phyloP scores from a whole-genome alignment of 2,113 vertebrate species.

The Argyrosomus japonicus region DNA sequence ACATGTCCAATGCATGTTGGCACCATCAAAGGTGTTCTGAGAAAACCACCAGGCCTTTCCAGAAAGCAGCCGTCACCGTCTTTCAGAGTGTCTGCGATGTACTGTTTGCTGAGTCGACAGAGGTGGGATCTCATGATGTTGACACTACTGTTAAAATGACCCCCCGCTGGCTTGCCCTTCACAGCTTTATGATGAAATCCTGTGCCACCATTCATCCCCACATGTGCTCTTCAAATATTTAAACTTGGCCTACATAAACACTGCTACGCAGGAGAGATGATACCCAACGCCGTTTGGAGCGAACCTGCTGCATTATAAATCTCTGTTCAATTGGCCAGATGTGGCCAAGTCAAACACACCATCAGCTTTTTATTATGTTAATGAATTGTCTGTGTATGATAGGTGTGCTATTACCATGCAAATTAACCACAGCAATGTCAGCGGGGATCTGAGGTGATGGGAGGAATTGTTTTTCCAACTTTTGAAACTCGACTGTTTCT shows the following conservation, averaged over 20 bases:
- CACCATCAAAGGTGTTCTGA: conserved; percentile 71
- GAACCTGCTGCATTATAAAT: conserved; percentile 72
- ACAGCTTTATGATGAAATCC: conserved; percentile 83
- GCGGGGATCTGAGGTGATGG: not conserved
- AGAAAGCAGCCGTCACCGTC: conserved; percentile 61
- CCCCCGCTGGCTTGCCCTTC: conserved; percentile 78
- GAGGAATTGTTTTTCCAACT: conserved; percentile 2
- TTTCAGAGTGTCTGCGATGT: conserved; percentile 62
- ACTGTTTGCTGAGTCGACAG: conserved; percentile 83
- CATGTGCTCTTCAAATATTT: conserved; percentile 87
- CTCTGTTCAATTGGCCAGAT: conserved; percentile 63
- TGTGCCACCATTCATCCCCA: conserved; percentile 79
- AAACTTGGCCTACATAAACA: conserved; percentile 80
- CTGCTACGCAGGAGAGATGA: conserved; percentile 54
- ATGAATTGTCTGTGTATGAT: conserved; percentile 66
- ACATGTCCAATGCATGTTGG: conserved; percentile 60
- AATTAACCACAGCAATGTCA: conserved; percentile 36
- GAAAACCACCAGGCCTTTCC: conserved; percentile 74
- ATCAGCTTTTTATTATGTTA: conserved; percentile 61
- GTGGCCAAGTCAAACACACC: conserved; percentile 73
- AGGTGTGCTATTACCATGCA: conserved; percentile 22
- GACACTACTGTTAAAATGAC: conserved; percentile 82
- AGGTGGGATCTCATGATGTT: conserved; percentile 76
- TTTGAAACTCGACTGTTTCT: conserved; percentile 8
- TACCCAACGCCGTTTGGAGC: conserved; percentile 55